Percentiles rank a stretch among this genome's conserved stretches.
These are phyloP conservation scores for Crenichthys baileyi DNA, from an alignment of 2,797 vertebrate genomes.

Conservation along the genomic window DNA sequence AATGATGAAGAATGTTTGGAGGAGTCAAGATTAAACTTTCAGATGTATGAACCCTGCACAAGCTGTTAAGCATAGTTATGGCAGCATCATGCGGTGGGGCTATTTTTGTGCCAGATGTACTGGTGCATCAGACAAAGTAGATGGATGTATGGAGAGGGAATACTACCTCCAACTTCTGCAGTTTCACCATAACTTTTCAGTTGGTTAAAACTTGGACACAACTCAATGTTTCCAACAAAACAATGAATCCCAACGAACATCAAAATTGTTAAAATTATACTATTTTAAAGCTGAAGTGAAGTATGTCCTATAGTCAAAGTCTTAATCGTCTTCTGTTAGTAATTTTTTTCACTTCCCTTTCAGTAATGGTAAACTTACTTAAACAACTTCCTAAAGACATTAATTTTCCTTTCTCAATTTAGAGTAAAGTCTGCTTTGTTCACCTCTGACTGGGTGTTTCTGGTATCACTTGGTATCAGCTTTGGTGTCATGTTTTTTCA, in stretches of 20 bases:
- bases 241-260: background rate
- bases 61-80: background rate
- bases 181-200: no score
- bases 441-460: background rate
- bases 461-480: background rate
- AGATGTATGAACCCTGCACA: background rate
- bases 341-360: background rate
- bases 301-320: background rate
- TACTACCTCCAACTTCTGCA: background rate
- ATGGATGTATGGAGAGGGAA: background rate
- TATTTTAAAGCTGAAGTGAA: background rate
- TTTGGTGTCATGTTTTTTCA: conserved; percentile 5
- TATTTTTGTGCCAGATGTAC: background rate
- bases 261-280: background rate
- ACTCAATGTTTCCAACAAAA: background rate
- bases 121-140: background rate
- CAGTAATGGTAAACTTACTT: background rate
- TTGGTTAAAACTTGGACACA: background rate
- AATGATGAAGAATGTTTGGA: background rate
- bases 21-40: background rate
- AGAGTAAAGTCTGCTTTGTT: background rate
- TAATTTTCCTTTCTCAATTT: background rate
- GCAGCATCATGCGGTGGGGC: background rate
- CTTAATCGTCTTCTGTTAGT: background rate
- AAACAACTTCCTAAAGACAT: background rate